Base-by-base conservation (phyloP, 2,888 invertebrate genomes). In the Cheilosia pagana region DNA sequence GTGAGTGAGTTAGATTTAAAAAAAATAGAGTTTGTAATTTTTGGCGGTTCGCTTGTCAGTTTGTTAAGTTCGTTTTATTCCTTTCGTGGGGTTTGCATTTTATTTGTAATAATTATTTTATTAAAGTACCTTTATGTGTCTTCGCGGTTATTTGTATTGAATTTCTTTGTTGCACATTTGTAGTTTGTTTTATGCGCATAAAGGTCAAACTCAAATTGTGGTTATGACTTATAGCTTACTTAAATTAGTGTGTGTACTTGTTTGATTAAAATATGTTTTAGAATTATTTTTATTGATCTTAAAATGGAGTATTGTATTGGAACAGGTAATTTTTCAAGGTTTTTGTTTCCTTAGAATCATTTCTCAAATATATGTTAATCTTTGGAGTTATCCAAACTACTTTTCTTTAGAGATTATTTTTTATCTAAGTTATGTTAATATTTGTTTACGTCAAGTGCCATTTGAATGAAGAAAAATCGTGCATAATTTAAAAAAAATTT, bases 1-100 rank as follows among this genome's bases (percentile, higher is more conserved):
- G 81, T n/a, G n/a, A 85, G 81, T 85, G 74, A 53, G 52, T 50
- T 63, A 31, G 39, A 53, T 25, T 60, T 72, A 14, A 31, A 52
- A n/a, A 43, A 43, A 43, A 57, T 63, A n/a, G 43, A 16, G 23
- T 76, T 55, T 57, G 41, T 63, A 62, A 8, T 57, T 67, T 65
- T 74, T 75, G 35, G 55, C 35, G 53, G 65, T 31, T 70, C 35
- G 59, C 43, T 50, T 41, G 43, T 14, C 31, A 65, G 55, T 60
- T 65, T 57, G 62, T 65, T 35, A 65, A 65, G 67, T 78, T 31
- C 67, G 59, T 6, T 65, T 59, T 55, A 71, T 57, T 43, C 70
- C 76, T 81, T 65, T 65, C 62, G 62, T 57, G 62, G 10, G 60
- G 62, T 39, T 75, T 50, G 75, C 35, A 43, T 81, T 81, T 57